Percentiles rank a stretch among this genome's conserved stretches.
phyloP scores from a whole-genome alignment of 2,888 invertebrate species.

The Serrognathus titanus region DNA sequence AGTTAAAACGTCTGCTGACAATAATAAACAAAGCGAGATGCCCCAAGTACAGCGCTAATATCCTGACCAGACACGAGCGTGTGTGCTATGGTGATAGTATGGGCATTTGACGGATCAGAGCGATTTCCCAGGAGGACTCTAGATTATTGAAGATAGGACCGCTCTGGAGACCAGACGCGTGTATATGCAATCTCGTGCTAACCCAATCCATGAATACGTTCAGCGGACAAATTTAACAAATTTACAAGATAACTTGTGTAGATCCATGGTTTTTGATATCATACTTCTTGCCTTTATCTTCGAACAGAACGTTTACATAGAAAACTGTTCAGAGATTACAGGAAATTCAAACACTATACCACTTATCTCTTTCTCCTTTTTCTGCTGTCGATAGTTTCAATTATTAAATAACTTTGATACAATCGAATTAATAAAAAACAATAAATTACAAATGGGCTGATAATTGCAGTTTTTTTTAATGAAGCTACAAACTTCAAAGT shows the following conservation, averaged over 20 bases:
- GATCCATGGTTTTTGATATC: slow-evolving; percentile 3
- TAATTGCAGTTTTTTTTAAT: too few species aligned
- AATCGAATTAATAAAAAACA: too few species aligned
- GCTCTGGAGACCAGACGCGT: slow-evolving; percentile 15
- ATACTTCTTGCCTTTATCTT: not conserved
- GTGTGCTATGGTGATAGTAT: slow-evolving; percentile 7
- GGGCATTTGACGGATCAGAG: slow-evolving; percentile 38
- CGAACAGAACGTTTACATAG: too few species aligned
- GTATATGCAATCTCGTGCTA: slow-evolving; percentile 16
- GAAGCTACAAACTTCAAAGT: too few species aligned
- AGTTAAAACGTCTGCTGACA: slow-evolving; percentile 1
- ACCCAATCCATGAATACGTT: slow-evolving; percentile 5
- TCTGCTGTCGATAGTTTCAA: too few species aligned
- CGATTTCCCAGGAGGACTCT: slow-evolving; percentile 38
- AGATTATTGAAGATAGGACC: slow-evolving; percentile 33
- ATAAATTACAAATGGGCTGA: too few species aligned
- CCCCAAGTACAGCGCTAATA: not conserved
- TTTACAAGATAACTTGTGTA: slow-evolving; percentile 7
- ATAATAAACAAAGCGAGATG: not conserved
- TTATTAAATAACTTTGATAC: too few species aligned
- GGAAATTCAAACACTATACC: too few species aligned
- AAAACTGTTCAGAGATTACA: too few species aligned
- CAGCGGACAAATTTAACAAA: slow-evolving; percentile 6
- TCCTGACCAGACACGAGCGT: not conserved
- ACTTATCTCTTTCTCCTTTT: too few species aligned